Evolutionary conservation across 1,140 invertebrate genomes (phyloP).

Genomic region (Chelonus insularis): DNA sequence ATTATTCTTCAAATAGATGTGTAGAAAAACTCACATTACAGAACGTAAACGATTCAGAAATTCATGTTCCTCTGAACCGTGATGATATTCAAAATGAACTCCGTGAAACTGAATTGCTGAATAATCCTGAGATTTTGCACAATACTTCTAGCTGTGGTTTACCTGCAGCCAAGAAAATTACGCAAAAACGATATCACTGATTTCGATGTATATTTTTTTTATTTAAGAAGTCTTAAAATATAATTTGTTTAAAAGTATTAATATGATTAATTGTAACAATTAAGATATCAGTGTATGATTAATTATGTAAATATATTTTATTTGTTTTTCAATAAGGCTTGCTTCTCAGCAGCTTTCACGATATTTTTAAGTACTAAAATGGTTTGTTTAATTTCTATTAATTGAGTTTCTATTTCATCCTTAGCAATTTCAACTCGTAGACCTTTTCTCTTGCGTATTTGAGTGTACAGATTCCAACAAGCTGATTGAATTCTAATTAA

Average conservation of each 20-base stretch:
- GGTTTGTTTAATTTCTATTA: slow-evolving; percentile 50
- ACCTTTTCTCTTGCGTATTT: slow-evolving; percentile 50
- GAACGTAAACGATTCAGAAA: slow-evolving; percentile 56
- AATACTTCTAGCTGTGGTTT: slow-evolving; percentile 62
- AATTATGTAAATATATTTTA: background rate
- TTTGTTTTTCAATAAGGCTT: slow-evolving; percentile 18
- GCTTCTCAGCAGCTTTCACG: slow-evolving; percentile 37
- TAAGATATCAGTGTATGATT: slow-evolving; percentile 1
- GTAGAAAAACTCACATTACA: slow-evolving; percentile 61
- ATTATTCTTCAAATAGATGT: slow-evolving; percentile 45
- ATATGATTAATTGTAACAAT: too few species aligned
- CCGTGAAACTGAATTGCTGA: slow-evolving; percentile 50
- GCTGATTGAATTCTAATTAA: slow-evolving; percentile 43
- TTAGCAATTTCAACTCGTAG: slow-evolving; percentile 35
- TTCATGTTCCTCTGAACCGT: slow-evolving; percentile 52
- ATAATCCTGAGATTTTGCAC: slow-evolving; percentile 55
- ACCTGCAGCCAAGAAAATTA: slow-evolving; percentile 60
- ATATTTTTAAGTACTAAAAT: slow-evolving; percentile 48
- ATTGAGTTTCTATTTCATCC: slow-evolving; percentile 49
- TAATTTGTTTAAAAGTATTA: too few species aligned
- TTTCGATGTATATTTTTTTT: too few species aligned
- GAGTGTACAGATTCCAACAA: slow-evolving; percentile 56
- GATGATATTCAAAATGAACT: slow-evolving; percentile 43
- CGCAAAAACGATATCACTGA: slow-evolving; percentile 61
- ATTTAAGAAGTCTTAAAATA: too few species aligned